Conservation (phyloP, 2,888 invertebrate genomes). For the Sesia bembeciformis region DNA sequence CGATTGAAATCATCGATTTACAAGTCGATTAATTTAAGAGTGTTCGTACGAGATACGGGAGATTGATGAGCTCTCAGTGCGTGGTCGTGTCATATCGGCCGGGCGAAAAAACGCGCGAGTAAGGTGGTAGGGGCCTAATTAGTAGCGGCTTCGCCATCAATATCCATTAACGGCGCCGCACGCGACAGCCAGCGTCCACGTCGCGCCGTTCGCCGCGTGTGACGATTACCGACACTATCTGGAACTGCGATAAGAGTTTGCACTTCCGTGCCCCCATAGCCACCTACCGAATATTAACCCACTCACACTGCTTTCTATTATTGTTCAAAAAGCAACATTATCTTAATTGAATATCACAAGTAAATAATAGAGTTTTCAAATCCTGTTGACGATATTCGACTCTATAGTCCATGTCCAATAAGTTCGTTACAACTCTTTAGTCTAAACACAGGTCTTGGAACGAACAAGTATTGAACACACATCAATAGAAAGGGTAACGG, state of each 20-base stretch:
- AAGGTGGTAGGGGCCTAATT: slow-evolving; percentile 57
- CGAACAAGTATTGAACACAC: too few species aligned
- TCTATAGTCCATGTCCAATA: too few species aligned
- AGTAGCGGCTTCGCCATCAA: slow-evolving; percentile 67
- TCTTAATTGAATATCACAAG: too few species aligned
- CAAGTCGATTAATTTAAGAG: slow-evolving; percentile 28
- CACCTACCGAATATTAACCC: background rate
- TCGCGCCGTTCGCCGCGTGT: slow-evolving; percentile 18
- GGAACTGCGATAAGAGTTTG: slow-evolving; percentile 46
- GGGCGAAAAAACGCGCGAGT: slow-evolving; percentile 30
- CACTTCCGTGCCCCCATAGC: slow-evolving; percentile 38
- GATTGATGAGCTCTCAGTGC: slow-evolving; percentile 36
- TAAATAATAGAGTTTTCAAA: too few species aligned
- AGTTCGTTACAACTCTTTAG: too few species aligned
- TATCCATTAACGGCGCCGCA: slow-evolving; percentile 72
- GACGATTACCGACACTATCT: slow-evolving; percentile 42
- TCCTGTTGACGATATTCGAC: too few species aligned
- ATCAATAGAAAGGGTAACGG: slow-evolving; percentile 18
- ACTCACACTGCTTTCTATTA: background rate
- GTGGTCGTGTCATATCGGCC: slow-evolving; percentile 27
- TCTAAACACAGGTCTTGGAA: too few species aligned
- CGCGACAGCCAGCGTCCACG: slow-evolving; percentile 42
- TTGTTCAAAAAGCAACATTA: too few species aligned
- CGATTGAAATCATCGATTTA: slow-evolving; percentile 27
- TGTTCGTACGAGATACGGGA: slow-evolving; percentile 32